Base-by-base conservation (phyloP, 2,888 invertebrate genomes). In the Masnerella sp. region DNA sequence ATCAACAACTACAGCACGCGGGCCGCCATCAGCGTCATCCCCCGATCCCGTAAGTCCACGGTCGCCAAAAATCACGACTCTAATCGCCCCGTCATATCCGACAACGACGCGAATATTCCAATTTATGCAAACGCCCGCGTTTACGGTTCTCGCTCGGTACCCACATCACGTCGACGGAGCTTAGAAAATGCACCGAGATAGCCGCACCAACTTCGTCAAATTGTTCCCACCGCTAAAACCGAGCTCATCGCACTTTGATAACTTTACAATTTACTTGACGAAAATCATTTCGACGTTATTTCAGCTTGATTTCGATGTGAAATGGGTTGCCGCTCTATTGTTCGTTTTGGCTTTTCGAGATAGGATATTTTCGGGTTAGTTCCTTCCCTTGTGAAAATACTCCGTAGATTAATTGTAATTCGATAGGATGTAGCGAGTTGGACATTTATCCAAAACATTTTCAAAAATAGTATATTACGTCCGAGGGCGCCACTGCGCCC, bases 41-140 rank as follows among this genome's bases (percentile, higher is more conserved):
- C 84, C 25, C 76, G 74, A 71, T 80, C 83, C n/a, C 77, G 85
- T 85, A 56, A 84, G 85, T 84, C 3, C 12, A 49, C 17, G 5
- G n/a, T n/a, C 71, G 5, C 2, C 5, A 40, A 15, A n/a, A 40
- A 9, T 40, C 18, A 3, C n/a, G n/a, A n/a, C n/a, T n/a, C 12
- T 43, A 25, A 43, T 43, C 17, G 43, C n/a, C 20, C 28, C 9
- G 36, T 43, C 11, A 32, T 15, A 62, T 59, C 18, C 32, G 18
- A 20, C 28, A 7, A 11, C 28, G 4, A 34, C 32, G 38, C 40
- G 12, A 43, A 45, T 49, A 32, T 51, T 47, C 25, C 25, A 42
- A 61, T 47, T 56, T 54, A 52, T 70, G 70, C 70, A 54, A 61
- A 61, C 36, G 42, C 18, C 58, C 45, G 36, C 28, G 18, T 9